Base-by-base conservation (phyloP, 2,797 vertebrate species). In the Acanthurus leucopareius region DNA sequence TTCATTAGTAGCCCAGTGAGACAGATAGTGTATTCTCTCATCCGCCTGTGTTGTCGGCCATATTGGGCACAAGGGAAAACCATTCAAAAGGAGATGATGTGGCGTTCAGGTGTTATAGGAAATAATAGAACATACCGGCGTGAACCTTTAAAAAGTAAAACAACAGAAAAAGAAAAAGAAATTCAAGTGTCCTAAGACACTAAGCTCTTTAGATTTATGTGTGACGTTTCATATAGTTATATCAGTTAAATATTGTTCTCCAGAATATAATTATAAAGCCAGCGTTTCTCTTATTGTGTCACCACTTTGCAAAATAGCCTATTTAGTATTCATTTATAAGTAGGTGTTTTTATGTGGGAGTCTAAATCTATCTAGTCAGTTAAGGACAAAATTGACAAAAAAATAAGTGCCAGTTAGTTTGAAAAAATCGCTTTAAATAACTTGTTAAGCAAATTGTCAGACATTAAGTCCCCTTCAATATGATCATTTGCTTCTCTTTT, bases 21-120 rank as follows among this genome's bases (percentile, higher is more conserved):
- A 40, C 74, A 69, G 49, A 58, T 44, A 49, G 25, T 45, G 58
- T 32, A 17, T 59, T 73, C 49, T 72, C n/a, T 59, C 70, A 47
- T 78, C 42, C 52, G 59, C 14, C 67, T 48, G 9, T 19, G 56
- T 70, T 69, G 89, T 87, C 91, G 86, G 93, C 91, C 92, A 93
- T 94, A 84, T 92, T 94, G 89, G 86, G 10, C 82, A 62, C 86
- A 78, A 79, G 78, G 90, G 92, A 84, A 85, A 90, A 71, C 77
- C 84, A 71, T 89, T 92, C 82, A 89, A 85, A 75, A 53, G 79
- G 71, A 80, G 59, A 56, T 22, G 45, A 63, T 69, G 92, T 1
- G 20, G 38, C 74, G 57, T 93, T 94, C 74, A 86, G 0, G 56
- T 52, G 48, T 62, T 4, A 15, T 77, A 35, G 83, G 75, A 87